A percentile compares a stretch with the other conserved stretches of the same genome.
Conservation (phyloP, 2,888 invertebrate species). For the Philaethria dido region DNA sequence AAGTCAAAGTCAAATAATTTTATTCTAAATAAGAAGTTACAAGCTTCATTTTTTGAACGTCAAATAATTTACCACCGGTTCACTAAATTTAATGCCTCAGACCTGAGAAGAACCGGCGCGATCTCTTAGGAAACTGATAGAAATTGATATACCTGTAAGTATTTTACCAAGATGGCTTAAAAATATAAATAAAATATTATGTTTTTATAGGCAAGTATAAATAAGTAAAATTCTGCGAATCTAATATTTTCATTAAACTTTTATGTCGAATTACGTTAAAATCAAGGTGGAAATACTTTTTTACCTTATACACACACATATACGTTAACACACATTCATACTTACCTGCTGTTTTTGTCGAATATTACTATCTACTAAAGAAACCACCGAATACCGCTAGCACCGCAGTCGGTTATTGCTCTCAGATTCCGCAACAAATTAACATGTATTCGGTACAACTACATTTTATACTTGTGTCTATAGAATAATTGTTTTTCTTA, state of each 20-base stretch:
- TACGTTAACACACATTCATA: constrained; percentile 55
- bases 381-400: constrained; percentile 82
- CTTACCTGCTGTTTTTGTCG: constrained; percentile 71
- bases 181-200: neutral
- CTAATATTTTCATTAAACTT: constrained; percentile 66
- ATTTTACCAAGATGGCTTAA: neutral
- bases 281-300: constrained; percentile 58
- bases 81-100: no score
- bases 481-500: constrained; percentile 64
- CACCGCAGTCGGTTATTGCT: constrained; percentile 79
- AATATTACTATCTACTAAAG: constrained; percentile 75
- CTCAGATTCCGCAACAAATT: constrained; percentile 84
- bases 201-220: neutral
- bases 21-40: no score
- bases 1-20: no score
- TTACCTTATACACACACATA: constrained; percentile 49
- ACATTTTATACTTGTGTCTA: constrained; percentile 78
- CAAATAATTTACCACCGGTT: no score
- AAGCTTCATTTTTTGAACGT: no score
- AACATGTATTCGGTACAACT: constrained; percentile 83
- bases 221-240: constrained; percentile 49
- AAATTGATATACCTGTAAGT: no score
- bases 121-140: no score
- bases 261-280: constrained; percentile 69
- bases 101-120: no score